A percentile compares a stretch with the other conserved stretches of the same genome.
These are phyloP conservation scores for Ataeniobius toweri DNA, from an alignment of 2,797 vertebrate species.

Conservation along the genomic window DNA sequence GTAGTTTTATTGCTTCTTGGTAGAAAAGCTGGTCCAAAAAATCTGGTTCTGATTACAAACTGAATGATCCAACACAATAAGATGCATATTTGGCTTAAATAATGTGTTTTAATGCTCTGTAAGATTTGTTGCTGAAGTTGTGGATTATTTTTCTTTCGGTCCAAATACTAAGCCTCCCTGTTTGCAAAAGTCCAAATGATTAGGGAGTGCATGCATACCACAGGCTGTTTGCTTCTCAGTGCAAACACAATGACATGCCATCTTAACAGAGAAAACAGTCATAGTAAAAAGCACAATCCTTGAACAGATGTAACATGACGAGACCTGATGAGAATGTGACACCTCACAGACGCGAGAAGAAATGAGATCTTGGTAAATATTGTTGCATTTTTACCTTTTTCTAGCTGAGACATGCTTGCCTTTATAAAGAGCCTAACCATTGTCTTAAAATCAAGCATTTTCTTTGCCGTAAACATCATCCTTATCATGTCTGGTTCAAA, in stretches of 20 bases:
- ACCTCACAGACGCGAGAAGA: not conserved
- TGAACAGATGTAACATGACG: slow-evolving; percentile 11
- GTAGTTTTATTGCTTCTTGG: slow-evolving; percentile 44
- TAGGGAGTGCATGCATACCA: slow-evolving; percentile 42
- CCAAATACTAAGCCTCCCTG: slow-evolving; percentile 16
- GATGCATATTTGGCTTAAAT: slow-evolving; percentile 14
- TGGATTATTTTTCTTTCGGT: slow-evolving; percentile 3
- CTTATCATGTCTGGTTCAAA: not conserved
- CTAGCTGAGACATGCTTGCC: not conserved
- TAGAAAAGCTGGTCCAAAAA: slow-evolving; percentile 19
- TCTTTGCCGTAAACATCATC: not conserved
- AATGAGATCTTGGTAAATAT: not conserved
- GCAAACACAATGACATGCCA: slow-evolving; percentile 45
- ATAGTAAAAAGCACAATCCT: slow-evolving; percentile 27
- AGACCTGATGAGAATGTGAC: slow-evolving; percentile 13
- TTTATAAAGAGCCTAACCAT: slow-evolving; percentile 26
- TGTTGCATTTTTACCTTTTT: not conserved
- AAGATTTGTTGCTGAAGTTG: not conserved
- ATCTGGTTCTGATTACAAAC: slow-evolving; percentile 34
- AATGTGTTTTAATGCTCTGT: not conserved
- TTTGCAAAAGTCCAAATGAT: slow-evolving; percentile 24
- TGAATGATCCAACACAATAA: slow-evolving; percentile 17
- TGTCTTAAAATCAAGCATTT: not conserved
- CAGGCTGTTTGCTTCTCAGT: slow-evolving; percentile 47
- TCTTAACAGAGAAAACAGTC: slow-evolving; percentile 45